These are phyloP conservation scores for Neolamprologus fasciatus DNA, from an alignment of 2,113 vertebrate species.

Conservation along the genomic window DNA sequence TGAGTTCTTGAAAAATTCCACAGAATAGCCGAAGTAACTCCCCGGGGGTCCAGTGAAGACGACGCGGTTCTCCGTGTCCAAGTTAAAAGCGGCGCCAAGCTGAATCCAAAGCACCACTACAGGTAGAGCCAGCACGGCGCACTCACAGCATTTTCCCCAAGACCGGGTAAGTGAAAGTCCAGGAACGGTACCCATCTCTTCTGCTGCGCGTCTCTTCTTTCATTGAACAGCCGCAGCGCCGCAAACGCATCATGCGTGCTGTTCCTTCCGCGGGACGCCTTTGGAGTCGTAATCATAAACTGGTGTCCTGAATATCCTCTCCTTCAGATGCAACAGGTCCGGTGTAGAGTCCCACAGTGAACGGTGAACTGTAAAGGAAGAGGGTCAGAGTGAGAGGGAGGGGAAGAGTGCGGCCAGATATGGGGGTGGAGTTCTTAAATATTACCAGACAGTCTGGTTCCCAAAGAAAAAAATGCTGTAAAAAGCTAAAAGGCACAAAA, in stretches of 20 bases:
- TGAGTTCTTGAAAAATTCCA: slow-evolving; percentile 55
- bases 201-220: slow-evolving; percentile 30
- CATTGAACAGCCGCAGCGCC: slow-evolving; percentile 29
- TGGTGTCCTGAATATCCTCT: not conserved
- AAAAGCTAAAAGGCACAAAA: not conserved
- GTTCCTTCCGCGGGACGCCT: not conserved
- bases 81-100: slow-evolving; percentile 52
- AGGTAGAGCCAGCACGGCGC: not conserved
- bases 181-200: slow-evolving; percentile 50
- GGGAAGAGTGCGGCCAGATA: not conserved
- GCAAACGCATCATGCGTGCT: slow-evolving; percentile 54
- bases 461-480: not conserved
- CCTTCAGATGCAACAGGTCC: slow-evolving; percentile 5
- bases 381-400: not conserved
- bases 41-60: slow-evolving; percentile 47
- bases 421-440: slow-evolving; percentile 54
- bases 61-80: slow-evolving; percentile 47
- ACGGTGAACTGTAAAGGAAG: not conserved
- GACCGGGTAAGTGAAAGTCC: slow-evolving; percentile 3
- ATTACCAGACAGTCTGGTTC: slow-evolving; percentile 2
- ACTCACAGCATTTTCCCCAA: not conserved
- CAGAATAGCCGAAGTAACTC: slow-evolving; percentile 63
- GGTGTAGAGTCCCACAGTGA: not conserved
- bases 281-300: not conserved
- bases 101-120: not conserved